phyloP scores from a whole-genome alignment of 1,140 invertebrate species.

The Rhopalosiphum padi region DNA sequence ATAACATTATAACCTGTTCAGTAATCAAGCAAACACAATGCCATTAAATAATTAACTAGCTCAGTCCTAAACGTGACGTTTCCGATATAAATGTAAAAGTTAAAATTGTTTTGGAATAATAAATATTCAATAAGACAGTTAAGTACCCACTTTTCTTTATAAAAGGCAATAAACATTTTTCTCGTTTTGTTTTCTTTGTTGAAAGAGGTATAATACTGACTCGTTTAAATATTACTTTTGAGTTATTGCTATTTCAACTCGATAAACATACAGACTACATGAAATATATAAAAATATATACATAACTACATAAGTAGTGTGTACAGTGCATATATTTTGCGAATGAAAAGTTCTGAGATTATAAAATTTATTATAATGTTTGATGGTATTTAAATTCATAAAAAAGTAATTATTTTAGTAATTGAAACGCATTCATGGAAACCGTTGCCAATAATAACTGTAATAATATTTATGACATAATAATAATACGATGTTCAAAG shows the following conservation, averaged over 20 bases:
- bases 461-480: not conserved
- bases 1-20: not conserved
- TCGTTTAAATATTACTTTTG: not conserved
- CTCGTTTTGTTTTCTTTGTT: not conserved
- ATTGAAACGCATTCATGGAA: not conserved
- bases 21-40: not conserved
- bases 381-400: not conserved
- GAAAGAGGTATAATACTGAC: not conserved
- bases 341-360: not conserved
- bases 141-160: not conserved
- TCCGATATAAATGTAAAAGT: not conserved
- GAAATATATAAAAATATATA: too few relatives aligned
- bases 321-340: not conserved
- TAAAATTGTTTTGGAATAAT: not conserved
- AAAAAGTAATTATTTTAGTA: not conserved
- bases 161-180: not conserved
- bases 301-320: not conserved
- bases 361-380: not conserved
- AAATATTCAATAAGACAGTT: not conserved
- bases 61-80: not conserved
- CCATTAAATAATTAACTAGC: not conserved
- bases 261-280: not conserved
- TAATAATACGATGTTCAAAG: conserved; percentile 11
- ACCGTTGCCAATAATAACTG: not conserved
- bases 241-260: not conserved